phyloP scores from a whole-genome alignment of 64 coral and sea anemone species.

The Acropora tenuis region DNA sequence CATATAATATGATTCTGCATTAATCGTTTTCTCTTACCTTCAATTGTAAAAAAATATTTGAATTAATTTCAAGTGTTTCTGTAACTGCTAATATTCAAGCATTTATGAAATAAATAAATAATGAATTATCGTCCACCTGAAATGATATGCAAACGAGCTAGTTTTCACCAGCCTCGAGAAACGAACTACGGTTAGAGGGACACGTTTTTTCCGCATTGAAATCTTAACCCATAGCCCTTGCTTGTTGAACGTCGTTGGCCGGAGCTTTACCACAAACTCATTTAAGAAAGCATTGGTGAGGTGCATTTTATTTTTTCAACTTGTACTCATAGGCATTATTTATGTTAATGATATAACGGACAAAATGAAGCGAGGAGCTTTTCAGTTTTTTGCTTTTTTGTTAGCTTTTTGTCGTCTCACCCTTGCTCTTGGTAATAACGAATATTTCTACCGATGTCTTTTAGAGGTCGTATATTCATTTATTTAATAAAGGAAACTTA shows the following conservation, averaged over 20 bases:
- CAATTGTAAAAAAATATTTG: neutral
- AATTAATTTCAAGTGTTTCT: neutral
- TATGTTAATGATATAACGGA: neutral
- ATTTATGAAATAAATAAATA: constrained; percentile 22
- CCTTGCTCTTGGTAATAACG: too few species aligned
- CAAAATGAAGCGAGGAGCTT: neutral
- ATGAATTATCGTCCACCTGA: neutral
- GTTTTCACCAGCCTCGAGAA: neutral
- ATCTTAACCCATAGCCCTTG: too few species aligned
- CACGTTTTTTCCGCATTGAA: too few species aligned
- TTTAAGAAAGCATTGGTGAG: neutral
- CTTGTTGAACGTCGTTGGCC: too few species aligned
- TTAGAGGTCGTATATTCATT: too few species aligned
- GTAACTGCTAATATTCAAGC: neutral
- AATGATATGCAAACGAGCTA: neutral
- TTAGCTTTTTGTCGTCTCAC: too few species aligned
- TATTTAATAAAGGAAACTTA: too few species aligned
- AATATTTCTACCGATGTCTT: too few species aligned
- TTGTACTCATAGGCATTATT: neutral
- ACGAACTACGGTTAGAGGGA: neutral
- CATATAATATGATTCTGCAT: neutral
- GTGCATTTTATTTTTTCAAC: neutral
- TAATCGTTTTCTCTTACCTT: neutral
- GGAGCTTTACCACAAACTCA: too few species aligned
- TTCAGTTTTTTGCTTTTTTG: too few species aligned